phyloP scores from a whole-genome alignment of 1,140 invertebrate species.

The Rhopalosiphum maidis region DNA sequence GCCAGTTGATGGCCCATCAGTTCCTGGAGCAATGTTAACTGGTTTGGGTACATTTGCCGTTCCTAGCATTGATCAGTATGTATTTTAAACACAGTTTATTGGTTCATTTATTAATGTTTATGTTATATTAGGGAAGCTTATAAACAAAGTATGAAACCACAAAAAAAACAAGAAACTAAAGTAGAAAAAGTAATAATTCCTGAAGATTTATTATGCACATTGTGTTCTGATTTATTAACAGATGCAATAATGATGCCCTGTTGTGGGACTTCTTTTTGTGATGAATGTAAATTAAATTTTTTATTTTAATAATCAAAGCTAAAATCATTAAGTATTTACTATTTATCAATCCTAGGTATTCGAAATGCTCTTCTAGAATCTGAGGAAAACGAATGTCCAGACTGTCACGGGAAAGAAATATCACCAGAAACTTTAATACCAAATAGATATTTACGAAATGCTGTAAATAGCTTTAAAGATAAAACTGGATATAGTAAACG shows the following conservation, averaged over 20 bases:
- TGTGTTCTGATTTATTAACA: constrained; percentile 91
- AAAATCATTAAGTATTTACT: constrained; percentile 23
- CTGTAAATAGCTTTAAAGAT: constrained; percentile 87
- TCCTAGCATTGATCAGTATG: constrained; percentile 89
- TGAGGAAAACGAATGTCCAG: constrained; percentile 92
- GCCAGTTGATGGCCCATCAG: constrained; percentile 84
- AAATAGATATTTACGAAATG: constrained; percentile 87
- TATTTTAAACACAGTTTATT: constrained; percentile 59
- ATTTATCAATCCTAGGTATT: constrained; percentile 72
- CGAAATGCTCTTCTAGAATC: constrained; percentile 86
- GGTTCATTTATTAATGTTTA: constrained; percentile 59
- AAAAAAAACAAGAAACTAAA: constrained; percentile 67
- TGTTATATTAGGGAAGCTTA: constrained; percentile 74
- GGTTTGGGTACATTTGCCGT: constrained; percentile 90
- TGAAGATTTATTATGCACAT: constrained; percentile 86
- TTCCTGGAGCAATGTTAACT: constrained; percentile 93
- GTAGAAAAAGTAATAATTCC: constrained; percentile 78
- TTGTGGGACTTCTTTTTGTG: constrained; percentile 97
- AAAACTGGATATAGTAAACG: constrained; percentile 78
- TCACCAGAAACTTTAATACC: constrained; percentile 92
- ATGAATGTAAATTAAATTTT: constrained; percentile 83
- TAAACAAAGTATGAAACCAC: constrained; percentile 72
- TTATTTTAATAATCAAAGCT: background rate
- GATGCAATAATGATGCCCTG: constrained; percentile 97
- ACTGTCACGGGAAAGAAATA: constrained; percentile 90